These are phyloP conservation scores for Channa maculata DNA, from an alignment of 2,113 vertebrate species.

Conservation along the genomic window DNA sequence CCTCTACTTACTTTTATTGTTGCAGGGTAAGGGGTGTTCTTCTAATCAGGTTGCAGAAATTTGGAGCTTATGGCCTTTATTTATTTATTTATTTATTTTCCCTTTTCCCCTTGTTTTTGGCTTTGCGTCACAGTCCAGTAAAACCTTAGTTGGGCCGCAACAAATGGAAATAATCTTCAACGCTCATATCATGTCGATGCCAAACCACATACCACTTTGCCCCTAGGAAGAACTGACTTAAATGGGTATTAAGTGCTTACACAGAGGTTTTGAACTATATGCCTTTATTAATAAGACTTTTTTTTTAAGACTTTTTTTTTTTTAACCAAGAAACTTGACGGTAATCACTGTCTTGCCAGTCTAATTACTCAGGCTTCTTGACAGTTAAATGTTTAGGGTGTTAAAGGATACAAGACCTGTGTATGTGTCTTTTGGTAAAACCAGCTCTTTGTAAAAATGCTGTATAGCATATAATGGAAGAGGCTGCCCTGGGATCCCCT, in stretches of 20 bases:
- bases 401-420: background rate
- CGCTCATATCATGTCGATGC: background rate
- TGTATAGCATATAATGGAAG: constrained; percentile 50
- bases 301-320: too few relatives aligned
- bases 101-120: background rate
- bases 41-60: background rate
- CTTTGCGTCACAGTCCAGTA: background rate
- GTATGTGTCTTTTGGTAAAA: background rate
- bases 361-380: too few relatives aligned
- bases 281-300: background rate
- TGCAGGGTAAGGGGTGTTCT: constrained; percentile 56
- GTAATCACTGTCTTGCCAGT: too few relatives aligned
- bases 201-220: background rate
- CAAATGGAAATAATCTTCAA: background rate
- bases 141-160: background rate
- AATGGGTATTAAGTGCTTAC: background rate
- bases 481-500: constrained; percentile 81
- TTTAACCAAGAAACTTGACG: too few relatives aligned
- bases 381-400: too few relatives aligned
- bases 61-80: background rate
- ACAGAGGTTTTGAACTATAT: background rate
- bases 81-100: background rate
- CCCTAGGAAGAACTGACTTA: background rate
- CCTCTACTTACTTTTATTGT: constrained; percentile 75
- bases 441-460: background rate